Evolutionary conservation across 2,888 invertebrate species (phyloP), one percentile per base, ranked within the genome.

Genomic region (Cataglyphis rosenhaueri): DNA sequence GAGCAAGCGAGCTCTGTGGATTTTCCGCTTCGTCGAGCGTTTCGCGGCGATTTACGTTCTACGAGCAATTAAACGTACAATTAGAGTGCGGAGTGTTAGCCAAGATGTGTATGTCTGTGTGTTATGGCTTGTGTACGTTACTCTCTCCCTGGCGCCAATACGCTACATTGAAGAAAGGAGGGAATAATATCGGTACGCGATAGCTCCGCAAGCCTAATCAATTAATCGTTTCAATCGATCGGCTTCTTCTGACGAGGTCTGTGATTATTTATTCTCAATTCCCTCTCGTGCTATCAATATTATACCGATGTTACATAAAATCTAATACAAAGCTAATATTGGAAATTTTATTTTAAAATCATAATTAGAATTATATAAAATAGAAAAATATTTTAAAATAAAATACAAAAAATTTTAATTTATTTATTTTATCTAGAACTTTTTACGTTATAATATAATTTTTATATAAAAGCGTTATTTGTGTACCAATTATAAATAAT

Each of bases 61-160:
- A 66, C 76, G 66, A 76, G 76, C 76, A 76, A 66, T 76, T 76
- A 66, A 65, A 55, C n/a, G 66, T 55, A 76, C 66, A 66, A 65
- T 75, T 64, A 75, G n/a, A 66, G 55, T 76, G 66, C 25, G 10
- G 52, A 66, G 52, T 55, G 25, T 52, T 74, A 74, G 74, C 21
- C 21, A 35, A 32, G 32, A 18, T 52, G 48, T 12, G 52, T 52
- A 25, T 52, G 18, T 38, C 9, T 18, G 38, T 38, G 32, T 55
- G 18, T 52, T 48, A 55, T 29, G 38, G 29, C 12, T 44, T n/a
- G 48, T n/a, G 9, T 65, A n/a, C 9, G 64, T 32, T 48, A 29
- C 35, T 74, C 62, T 0, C 21, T 62, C 62, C 0, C 21, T 62
- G 62, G 48, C 62, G 62, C 32, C 48, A 55, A 65, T 73, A 29